Evolutionary conservation across 2,888 invertebrate species (phyloP), one percentile per base, ranked within the genome.

Genomic region (Zygogramma bicolorata): DNA sequence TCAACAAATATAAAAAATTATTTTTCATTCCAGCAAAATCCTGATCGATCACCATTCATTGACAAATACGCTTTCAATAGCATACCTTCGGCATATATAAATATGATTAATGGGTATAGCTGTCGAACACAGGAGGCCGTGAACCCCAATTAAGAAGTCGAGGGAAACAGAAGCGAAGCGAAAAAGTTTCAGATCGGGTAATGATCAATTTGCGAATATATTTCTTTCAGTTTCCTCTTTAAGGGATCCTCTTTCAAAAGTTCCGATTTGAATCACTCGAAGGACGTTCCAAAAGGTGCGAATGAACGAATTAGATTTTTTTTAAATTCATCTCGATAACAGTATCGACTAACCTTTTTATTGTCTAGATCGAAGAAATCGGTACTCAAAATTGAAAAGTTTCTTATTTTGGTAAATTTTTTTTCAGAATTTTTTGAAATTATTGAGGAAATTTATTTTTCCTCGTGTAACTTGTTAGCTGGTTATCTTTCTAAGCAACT

Each of bases 91-190:
- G 40, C 61, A 34, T 61, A 57, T 61, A 46, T 13, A 40, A 53
- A 61, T 61, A 53, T 70, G 66, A 70, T 70, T 70, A 66, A 70
- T 70, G 34, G 57, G 29, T 38, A 38, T 13, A 34, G 29, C 40
- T 40, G 65, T 66, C 66, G 61, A 66, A 25, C 60, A 42, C 70
- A 66, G 66, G 61, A 62, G 25, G 53, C 65, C 65, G 53, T 70
- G 53, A 53, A 27, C 53, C 27, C n/a, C 53, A 53, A 53, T 53
- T 53, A 53, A n/a, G 53, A 22, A 53, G 53, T 4, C 53, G 25
- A 53, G n/a, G 53, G 27, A 53, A 25, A 13, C 46, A 46, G 20
- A 46, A 46, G 22, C 27, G 53, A 27, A 25, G 53, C 22, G n/a
- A 22, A 53, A n/a, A 53, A 53, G 13, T 10, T 25, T 53, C 20